Conservation (phyloP, 2,113 vertebrate species). For the Rhea pennata region DNA sequence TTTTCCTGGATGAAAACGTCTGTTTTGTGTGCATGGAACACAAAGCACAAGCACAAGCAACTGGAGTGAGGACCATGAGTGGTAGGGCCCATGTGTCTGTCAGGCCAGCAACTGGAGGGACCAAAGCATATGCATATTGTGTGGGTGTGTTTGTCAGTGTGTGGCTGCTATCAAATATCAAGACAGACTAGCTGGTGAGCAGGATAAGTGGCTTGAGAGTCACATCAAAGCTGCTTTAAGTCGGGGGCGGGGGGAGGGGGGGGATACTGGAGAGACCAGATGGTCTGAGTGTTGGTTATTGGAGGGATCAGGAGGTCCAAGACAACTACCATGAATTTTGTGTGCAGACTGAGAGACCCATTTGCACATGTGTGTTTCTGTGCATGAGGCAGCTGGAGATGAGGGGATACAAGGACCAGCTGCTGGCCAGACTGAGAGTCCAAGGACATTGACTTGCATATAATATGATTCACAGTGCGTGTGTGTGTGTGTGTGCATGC, state of each 20-base stretch:
- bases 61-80: background rate
- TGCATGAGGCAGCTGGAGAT: background rate
- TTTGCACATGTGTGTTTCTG: background rate
- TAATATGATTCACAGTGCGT: no score
- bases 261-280: background rate
- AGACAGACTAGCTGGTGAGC: background rate
- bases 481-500: no score
- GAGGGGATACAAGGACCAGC: background rate
- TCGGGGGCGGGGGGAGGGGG: no score
- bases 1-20: background rate
- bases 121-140: no score
- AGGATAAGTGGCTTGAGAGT: background rate
- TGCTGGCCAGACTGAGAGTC: no score
- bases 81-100: background rate
- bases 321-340: accelerated
- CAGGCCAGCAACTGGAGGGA: background rate
- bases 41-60: background rate
- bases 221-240: background rate
- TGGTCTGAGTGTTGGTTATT: background rate
- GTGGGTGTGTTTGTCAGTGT: background rate
- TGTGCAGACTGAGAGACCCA: accelerated
- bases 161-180: background rate
- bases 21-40: background rate
- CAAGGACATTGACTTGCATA: no score
- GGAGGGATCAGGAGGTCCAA: background rate